Evolutionary conservation across 2,888 invertebrate species (phyloP), one percentile per base, ranked within the genome.

Genomic region (Dione juno): DNA sequence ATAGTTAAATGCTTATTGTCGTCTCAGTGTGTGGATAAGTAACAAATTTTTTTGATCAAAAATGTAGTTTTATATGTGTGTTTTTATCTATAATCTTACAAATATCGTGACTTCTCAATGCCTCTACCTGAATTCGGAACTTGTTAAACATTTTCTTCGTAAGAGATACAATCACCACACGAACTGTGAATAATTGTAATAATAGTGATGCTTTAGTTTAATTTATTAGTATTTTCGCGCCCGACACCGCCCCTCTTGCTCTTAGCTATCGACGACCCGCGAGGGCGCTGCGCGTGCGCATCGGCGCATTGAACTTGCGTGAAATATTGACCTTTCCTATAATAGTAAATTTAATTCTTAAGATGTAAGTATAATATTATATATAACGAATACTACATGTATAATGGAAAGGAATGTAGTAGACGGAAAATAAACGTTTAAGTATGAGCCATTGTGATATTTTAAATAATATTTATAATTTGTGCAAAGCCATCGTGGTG

Each of bases 271-370:
- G 72, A 59, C 68, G 68, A 50, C 45, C 63, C 52, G 67, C 72
- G 67, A 52, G 72, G 70, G 74, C 70, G 74, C 76, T 75, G 75
- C 76, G 74, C 68, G 74, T 72, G 75, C 78, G 78, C 78, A 74
- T 72, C 78, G 78, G 77, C 78, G 77, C 80, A 80, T 77, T 79
- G 69, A 70, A 76, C 75, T 70, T 71, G 70, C 70, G 74, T 69
- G 67, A 72, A 61, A 72, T 66, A 54, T 64, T 67, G 50, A 67
- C 57, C 58, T 45, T 58, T 67, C 54, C 50, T 52, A 48, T 28
- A 28, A 28, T 28, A 28, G 3, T n/a, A n/a, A n/a, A n/a, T n/a
- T n/a, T n/a, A n/a, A n/a, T n/a, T n/a, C n/a, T n/a, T n/a, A n/a
- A n/a, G n/a, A n/a, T n/a, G n/a, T n/a, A n/a, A n/a, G n/a, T n/a